Conservation (phyloP, 2,113 vertebrate genomes). For the Rhadina sibilatrix region DNA sequence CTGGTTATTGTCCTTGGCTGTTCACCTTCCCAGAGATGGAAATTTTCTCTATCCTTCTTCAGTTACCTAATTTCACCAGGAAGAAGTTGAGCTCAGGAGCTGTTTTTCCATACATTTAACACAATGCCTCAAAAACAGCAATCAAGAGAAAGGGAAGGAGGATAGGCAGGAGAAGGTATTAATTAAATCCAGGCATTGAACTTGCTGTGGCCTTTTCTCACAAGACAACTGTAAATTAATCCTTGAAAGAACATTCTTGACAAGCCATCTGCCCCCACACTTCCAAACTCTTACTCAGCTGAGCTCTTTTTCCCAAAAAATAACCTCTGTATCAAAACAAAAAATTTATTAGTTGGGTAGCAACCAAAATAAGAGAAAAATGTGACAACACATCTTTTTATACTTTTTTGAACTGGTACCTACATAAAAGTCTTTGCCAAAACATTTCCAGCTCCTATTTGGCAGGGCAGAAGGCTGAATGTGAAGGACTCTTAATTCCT, state of each 20-base stretch:
- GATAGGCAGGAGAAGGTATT: neutral
- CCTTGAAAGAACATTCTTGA: neutral
- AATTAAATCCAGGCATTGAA: neutral
- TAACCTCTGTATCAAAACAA: neutral
- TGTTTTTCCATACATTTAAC: neutral
- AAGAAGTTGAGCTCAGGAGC: neutral
- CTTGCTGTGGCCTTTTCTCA: neutral
- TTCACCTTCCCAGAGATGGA: neutral
- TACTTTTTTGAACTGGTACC: neutral
- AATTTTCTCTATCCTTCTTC: neutral
- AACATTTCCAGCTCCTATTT: neutral
- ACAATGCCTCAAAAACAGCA: neutral
- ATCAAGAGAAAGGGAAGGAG: neutral
- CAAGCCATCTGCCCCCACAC: neutral
- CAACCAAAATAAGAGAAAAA: neutral
- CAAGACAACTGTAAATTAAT: neutral
- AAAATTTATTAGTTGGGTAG: neutral
- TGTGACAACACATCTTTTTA: neutral
- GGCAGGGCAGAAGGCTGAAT: neutral
- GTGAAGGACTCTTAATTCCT: neutral
- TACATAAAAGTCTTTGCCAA: neutral
- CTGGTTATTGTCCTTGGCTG: neutral
- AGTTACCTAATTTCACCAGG: neutral
- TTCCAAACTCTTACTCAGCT: neutral
- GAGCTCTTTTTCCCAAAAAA: neutral